Conservation (phyloP, 1,140 invertebrate genomes). For the Limonius californicus region DNA sequence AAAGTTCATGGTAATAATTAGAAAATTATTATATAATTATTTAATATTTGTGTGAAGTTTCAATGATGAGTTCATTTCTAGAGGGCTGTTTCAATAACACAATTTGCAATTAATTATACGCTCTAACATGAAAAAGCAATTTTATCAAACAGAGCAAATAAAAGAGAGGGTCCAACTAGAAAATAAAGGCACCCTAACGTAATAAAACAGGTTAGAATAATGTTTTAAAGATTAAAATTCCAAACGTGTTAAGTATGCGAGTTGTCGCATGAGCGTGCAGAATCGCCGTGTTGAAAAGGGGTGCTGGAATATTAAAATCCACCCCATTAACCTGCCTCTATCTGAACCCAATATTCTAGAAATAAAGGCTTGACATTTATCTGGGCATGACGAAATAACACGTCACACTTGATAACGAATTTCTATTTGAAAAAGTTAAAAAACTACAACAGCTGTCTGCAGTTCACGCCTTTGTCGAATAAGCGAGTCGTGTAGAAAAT, state of each 20-base stretch:
- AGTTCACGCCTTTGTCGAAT: slow-evolving; percentile 20
- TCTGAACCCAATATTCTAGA: neutral
- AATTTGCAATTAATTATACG: no score
- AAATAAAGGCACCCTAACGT: slow-evolving; percentile 15
- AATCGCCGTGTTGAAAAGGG: slow-evolving; percentile 20
- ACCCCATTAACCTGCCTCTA: slow-evolving; percentile 21
- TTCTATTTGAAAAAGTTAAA: slow-evolving; percentile 16
- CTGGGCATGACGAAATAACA: slow-evolving; percentile 8
- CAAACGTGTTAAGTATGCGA: slow-evolving; percentile 19
- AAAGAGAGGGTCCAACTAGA: neutral
- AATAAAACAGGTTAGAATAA: slow-evolving; percentile 27
- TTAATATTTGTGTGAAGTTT: no score
- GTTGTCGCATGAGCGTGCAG: slow-evolving; percentile 24
- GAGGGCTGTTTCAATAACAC: no score
- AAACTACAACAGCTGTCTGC: slow-evolving; percentile 3
- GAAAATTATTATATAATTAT: no score
- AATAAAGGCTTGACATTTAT: slow-evolving; percentile 12
- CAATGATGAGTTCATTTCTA: no score
- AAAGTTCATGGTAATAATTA: no score
- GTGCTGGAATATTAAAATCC: slow-evolving; percentile 21
- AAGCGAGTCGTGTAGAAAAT: slow-evolving; percentile 17
- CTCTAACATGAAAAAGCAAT: neutral
- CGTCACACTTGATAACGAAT: neutral
- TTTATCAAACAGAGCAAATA: neutral
- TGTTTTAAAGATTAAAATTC: slow-evolving; percentile 29